Base-by-base conservation (phyloP, 2,888 invertebrate genomes). In the Eupelmus urozonus region DNA sequence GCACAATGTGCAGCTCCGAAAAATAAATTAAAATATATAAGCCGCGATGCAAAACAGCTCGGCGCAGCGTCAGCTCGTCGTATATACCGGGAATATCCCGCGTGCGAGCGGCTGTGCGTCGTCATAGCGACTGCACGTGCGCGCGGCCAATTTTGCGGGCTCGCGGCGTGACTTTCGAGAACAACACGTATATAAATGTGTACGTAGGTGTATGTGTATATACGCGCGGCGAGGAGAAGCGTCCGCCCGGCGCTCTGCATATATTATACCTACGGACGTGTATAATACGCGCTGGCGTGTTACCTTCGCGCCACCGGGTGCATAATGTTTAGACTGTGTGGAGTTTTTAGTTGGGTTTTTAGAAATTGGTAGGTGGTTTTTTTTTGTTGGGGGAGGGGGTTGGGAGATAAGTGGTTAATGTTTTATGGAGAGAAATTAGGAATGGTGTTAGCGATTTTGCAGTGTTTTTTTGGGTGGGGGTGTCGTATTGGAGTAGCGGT, bases 41-140 rank as follows among this genome's bases (percentile, higher is more conserved):
- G 53, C 20, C 20, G 53, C 53, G 20, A 23, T 18, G 53, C 53
- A 23, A 53, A 53, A n/a, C 53, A 23, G 20, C 34, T 5, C 9
- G n/a, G 34, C 53, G 5, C 53, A 51, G 3, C 3, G 18, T 2
- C 51, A 18, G 51, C 51, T 2, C 18, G 20, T 2, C 18, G 27
- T 13, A 57, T 16, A 16, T 57, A 16, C 13, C 25, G 57, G 2
- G 4, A 13, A 16, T 45, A 16, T 45, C 13, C 16, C 9, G 34
- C 3, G 34, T 5, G 34, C 34, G 34, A 34, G 34, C 34, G 34
- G 34, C 16, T 45, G 45, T 53, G n/a, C 60, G 66, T 78, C 72
- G 72, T 49, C 76, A 78, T 78, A 73, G 72, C 72, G 72, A 78
- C 77, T 78, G 77, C 67, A 63, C 75, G 78, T 73, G 18, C 76